Percentiles rank a stretch among this genome's conserved stretches.
Evolutionary conservation across 1,140 invertebrate genomes (phyloP).

Genomic region (Maniola jurtina): DNA sequence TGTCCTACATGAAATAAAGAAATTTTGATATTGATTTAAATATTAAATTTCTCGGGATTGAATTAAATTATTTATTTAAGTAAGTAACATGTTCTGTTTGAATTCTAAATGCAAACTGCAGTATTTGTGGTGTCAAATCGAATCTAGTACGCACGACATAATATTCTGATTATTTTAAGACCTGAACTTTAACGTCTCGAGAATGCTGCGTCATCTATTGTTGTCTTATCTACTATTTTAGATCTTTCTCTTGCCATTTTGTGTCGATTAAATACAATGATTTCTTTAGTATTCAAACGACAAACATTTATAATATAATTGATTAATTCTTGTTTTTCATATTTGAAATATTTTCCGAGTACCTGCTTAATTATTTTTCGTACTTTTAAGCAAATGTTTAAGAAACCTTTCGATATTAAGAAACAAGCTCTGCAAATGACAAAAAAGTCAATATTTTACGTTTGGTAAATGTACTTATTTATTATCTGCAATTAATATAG

Average conservation of each 20-base stretch:
- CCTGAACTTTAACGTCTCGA: conserved; percentile 42
- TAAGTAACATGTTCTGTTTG: neutral
- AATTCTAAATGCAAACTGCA: conserved; percentile 2
- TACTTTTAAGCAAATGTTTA: too few species aligned
- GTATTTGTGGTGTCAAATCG: conserved; percentile 11
- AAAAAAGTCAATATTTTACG: too few species aligned
- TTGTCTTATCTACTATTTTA: conserved; percentile 24
- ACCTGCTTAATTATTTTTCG: too few species aligned
- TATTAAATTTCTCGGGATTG: too few species aligned
- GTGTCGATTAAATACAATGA: neutral
- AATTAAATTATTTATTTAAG: too few species aligned
- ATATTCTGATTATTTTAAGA: conserved; percentile 47
- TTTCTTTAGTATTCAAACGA: neutral
- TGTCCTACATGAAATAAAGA: too few species aligned
- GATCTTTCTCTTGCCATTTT: conserved; percentile 13
- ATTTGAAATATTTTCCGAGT: too few species aligned
- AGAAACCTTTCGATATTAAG: too few species aligned
- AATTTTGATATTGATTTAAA: too few species aligned
- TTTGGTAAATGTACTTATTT: too few species aligned
- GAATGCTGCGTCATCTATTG: conserved; percentile 30
- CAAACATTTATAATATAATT: neutral
- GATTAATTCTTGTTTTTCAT: neutral
- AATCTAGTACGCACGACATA: conserved; percentile 30
- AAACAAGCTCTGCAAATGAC: too few species aligned
- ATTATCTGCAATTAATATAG: too few species aligned